Base-by-base conservation (phyloP, 2,797 vertebrate species). In the Gambelia wislizenii region DNA sequence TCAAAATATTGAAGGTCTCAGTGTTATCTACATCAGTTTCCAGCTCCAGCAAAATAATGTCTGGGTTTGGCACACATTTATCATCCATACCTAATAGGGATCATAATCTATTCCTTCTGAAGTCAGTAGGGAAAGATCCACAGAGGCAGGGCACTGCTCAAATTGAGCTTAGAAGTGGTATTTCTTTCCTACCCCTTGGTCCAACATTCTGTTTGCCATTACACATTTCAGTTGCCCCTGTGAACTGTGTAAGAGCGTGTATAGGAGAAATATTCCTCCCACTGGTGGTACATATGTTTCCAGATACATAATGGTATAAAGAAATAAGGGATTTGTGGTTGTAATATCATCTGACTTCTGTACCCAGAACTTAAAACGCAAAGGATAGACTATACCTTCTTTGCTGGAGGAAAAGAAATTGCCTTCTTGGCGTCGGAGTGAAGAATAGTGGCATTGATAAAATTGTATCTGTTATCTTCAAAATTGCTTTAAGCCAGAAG, bases 391-490 rank as follows among this genome's bases (percentile, higher is more conserved):
- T 92, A 92, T 91, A 81, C 89, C 91, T 95, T 94, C 92, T 93
- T 93, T 56, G 59, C 70, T 93, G 91, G 89, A 94, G 91, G 88
- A 92, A 95, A 96, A 88, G 92, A 89, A 93, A 95, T 95, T 95
- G 91, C 92, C 94, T 95, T 91, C 94, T 93, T 96, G 94, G 94
- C 78, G 89, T 91, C 94, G 89, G 94, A 33, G 12, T 96, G 95
- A 92, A 96, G 93, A 96, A 93, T 95, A 95, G 95, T 93, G 96
- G 94, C 91, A 93, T 92, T 95, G 95, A 93, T 94, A 94, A 96
- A 95, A 96, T 96, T 96, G 75, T 96, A 95, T 96, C 96, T 93
- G 95, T 96, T 96, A 96, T 95, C 94, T 97, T 96, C 92, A 94
- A 96, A 96, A 97, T 96, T 95, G 90, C 95, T 95, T 91, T 94